Percentiles rank a stretch among this genome's conserved stretches.
These are phyloP conservation scores for Eutolmus rufibarbis DNA, from an alignment of 2,888 invertebrate species.

Conservation along the genomic window DNA sequence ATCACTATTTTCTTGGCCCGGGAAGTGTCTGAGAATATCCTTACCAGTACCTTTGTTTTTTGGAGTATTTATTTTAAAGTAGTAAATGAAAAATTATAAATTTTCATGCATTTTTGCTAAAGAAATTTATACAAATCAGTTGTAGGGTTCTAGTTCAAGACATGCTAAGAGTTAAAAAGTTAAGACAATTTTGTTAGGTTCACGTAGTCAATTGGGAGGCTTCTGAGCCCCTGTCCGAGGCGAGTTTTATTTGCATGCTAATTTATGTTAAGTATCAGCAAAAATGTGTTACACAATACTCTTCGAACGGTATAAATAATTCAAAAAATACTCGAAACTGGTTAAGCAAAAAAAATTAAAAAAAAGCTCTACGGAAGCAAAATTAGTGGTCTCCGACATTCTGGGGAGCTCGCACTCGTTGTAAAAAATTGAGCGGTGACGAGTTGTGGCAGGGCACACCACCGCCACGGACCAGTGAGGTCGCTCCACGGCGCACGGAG, in stretches of 20 bases:
- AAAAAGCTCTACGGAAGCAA: not conserved
- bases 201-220: not conserved
- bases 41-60: not conserved
- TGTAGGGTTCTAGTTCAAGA: not conserved
- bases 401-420: not conserved
- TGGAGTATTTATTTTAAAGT: not conserved
- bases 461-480: not conserved
- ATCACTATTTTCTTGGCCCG: too few species aligned
- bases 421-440: not conserved
- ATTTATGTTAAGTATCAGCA: not conserved
- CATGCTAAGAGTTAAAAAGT: not conserved
- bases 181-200: not conserved
- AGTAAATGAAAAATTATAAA: not conserved
- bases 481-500: not conserved
- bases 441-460: not conserved
- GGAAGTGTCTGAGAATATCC: too few species aligned
- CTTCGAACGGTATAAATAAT: not conserved
- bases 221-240: not conserved
- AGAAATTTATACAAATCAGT: too few species aligned
- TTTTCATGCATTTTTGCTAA: not conserved
- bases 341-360: not conserved
- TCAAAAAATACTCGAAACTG: not conserved
- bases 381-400: not conserved
- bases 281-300: not conserved
- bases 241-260: not conserved